A percentile compares a stretch with the other conserved stretches of the same genome.
phyloP scores from a whole-genome alignment of 2,888 invertebrate species.

The Hypena proboscidalis region DNA sequence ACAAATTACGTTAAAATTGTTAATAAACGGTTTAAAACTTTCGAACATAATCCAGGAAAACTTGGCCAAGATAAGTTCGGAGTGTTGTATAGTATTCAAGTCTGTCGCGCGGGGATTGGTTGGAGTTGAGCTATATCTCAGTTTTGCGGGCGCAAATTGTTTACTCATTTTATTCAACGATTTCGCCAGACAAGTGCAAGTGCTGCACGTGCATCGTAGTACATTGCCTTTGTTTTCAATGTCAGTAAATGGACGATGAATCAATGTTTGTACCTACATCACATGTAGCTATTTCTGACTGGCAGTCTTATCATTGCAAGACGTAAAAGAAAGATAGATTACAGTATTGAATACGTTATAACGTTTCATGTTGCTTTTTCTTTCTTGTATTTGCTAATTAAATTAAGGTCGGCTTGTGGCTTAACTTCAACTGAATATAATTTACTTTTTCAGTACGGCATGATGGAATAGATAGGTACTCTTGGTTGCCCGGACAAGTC shows the following conservation, averaged over 20 bases:
- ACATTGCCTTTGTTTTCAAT: constrained; percentile 39
- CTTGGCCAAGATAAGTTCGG: constrained; percentile 21
- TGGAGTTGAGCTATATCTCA: constrained; percentile 14
- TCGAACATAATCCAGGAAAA: constrained; percentile 20
- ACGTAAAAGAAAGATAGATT: no score
- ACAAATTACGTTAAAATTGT: constrained; percentile 29
- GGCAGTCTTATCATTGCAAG: no score
- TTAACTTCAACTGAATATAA: no score
- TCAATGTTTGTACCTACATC: constrained; percentile 25
- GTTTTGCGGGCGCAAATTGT: constrained; percentile 26
- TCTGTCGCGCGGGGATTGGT: constrained; percentile 11
- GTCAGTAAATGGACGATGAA: constrained; percentile 37
- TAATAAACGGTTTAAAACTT: constrained; percentile 29
- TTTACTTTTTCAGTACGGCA: no score
- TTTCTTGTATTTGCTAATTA: no score
- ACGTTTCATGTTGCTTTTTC: no score
- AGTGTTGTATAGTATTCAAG: constrained; percentile 17
- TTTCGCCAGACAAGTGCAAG: background rate
- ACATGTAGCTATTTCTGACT: constrained; percentile 15
- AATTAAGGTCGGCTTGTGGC: no score
- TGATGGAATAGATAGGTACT: no score
- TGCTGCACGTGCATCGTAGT: constrained; percentile 26
- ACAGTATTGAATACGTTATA: no score
- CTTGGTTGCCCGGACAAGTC: no score
- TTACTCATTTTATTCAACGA: constrained; percentile 23